These are phyloP conservation scores for Lucilia sericata DNA, from an alignment of 1,140 invertebrate genomes.

Conservation along the genomic window DNA sequence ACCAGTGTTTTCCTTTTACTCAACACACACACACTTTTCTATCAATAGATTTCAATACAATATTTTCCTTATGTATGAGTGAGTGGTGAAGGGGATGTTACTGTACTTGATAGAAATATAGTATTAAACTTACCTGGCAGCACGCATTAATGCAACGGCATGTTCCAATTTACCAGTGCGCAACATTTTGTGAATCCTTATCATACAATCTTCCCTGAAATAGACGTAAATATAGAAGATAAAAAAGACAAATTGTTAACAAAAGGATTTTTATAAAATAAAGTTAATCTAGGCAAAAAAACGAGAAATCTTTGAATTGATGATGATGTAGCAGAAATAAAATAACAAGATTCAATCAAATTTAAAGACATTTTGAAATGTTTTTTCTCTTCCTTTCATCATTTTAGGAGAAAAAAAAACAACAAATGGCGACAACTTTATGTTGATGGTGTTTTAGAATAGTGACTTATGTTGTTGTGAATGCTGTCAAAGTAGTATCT, in stretches of 20 bases:
- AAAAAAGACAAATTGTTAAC: slow-evolving; percentile 31
- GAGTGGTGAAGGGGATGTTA: background rate
- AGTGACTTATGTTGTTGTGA: no score
- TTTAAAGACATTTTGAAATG: background rate
- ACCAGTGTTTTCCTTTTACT: background rate
- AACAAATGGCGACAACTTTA: no score
- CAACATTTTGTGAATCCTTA: slow-evolving; percentile 84
- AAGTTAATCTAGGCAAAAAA: background rate
- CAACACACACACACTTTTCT: background rate
- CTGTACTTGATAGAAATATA: background rate
- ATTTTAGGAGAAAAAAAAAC: no score
- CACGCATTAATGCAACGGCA: slow-evolving; percentile 84
- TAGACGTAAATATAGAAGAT: slow-evolving; percentile 30
- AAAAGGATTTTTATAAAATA: background rate
- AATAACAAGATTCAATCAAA: slow-evolving; percentile 22
- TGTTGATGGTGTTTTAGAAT: no score
- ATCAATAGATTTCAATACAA: background rate
- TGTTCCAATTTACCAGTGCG: slow-evolving; percentile 77
- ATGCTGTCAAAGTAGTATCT: no score
- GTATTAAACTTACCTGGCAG: slow-evolving; percentile 78
- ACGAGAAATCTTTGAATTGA: background rate
- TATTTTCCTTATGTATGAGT: background rate
- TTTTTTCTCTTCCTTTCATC: no score
- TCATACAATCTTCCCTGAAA: slow-evolving; percentile 86
- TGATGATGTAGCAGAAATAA: background rate